Evolutionary conservation across 2,113 vertebrate species (phyloP).

Genomic region (Cyanistes caeruleus): DNA sequence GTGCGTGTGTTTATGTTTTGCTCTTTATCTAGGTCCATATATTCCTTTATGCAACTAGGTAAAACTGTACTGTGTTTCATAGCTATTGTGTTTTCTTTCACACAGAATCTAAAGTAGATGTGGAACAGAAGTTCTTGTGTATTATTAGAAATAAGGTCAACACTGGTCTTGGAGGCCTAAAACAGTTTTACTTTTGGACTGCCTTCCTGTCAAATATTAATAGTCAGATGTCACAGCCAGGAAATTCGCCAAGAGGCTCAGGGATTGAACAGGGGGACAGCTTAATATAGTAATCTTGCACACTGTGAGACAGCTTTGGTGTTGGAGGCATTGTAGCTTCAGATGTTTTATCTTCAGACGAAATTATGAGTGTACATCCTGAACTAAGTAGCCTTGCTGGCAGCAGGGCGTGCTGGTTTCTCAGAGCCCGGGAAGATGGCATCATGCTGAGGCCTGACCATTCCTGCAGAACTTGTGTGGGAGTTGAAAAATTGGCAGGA

Average conservation of each 20-base stretch:
- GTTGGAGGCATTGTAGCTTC: neutral
- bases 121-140: neutral
- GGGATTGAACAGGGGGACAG: neutral
- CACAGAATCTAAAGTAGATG: rapidly evolving
- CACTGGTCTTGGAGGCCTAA: neutral
- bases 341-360: neutral
- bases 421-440: neutral
- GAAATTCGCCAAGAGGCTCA: neutral
- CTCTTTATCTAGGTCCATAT: rapidly evolving
- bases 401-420: neutral
- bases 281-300: neutral
- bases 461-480: neutral
- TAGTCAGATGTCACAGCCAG: neutral
- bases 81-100: neutral
- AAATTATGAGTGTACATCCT: neutral
- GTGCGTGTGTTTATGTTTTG: no score
- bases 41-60: neutral
- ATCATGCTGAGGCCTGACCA: rapidly evolving
- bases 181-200: neutral
- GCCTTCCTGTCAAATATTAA: neutral
- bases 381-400: neutral
- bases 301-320: neutral
- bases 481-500: neutral
- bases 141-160: neutral
- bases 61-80: neutral